Percentiles rank a stretch among this genome's conserved stretches.
Conservation (phyloP, 92 coral and sea anemone genomes). For the Heliopora coerulea region DNA sequence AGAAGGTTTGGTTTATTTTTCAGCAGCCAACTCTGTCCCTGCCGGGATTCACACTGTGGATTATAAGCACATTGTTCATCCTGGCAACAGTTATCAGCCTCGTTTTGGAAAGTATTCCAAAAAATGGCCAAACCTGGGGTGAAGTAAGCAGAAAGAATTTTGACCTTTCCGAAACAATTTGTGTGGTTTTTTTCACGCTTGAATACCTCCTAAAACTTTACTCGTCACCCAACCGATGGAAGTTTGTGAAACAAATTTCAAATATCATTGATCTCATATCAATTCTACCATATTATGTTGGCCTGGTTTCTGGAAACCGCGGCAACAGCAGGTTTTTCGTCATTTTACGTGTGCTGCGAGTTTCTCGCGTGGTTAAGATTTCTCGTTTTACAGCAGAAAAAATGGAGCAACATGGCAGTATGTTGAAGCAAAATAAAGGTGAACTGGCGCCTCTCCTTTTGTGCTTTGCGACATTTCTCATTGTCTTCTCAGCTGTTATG, state of each 20-base stretch:
- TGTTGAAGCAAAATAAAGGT: slow-evolving; percentile 80
- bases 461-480: slow-evolving; percentile 68
- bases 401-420: slow-evolving; percentile 80
- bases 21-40: slow-evolving; percentile 84
- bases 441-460: slow-evolving; percentile 86
- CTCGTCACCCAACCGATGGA: slow-evolving; percentile 78
- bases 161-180: slow-evolving; percentile 66
- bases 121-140: slow-evolving; percentile 72
- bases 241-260: slow-evolving; percentile 80
- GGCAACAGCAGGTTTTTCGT: slow-evolving; percentile 70
- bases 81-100: slow-evolving; percentile 76
- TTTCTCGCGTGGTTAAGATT: slow-evolving; percentile 93
- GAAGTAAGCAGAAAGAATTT: slow-evolving; percentile 57
- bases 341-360: slow-evolving; percentile 84
- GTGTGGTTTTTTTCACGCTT: slow-evolving; percentile 72
- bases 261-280: slow-evolving; percentile 91
- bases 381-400: slow-evolving; percentile 79
- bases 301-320: slow-evolving; percentile 68
- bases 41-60: slow-evolving; percentile 74
- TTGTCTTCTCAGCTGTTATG: slow-evolving; percentile 84
- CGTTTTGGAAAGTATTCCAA: slow-evolving; percentile 81
- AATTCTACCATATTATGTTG: slow-evolving; percentile 84
- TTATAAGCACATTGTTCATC: slow-evolving; percentile 72
- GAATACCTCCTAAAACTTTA: slow-evolving; percentile 76
- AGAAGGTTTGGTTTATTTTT: slow-evolving; percentile 83